Evolutionary conservation across 1,140 invertebrate species (phyloP).

Genomic region (Cydia strobilella): DNA sequence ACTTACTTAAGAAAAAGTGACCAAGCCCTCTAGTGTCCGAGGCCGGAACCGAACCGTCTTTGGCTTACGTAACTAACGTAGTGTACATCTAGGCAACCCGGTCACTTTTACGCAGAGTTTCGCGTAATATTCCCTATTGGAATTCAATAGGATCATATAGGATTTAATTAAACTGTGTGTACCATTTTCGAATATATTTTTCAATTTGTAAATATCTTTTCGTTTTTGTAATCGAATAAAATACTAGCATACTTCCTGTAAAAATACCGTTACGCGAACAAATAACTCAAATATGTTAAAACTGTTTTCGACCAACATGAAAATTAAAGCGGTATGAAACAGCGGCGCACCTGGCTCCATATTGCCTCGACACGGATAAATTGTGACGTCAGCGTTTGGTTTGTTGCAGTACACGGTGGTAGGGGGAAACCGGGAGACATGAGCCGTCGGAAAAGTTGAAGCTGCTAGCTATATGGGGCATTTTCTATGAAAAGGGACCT

Average conservation of each 20-base stretch:
- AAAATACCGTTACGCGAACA: not conserved
- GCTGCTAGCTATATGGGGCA: too few relatives aligned
- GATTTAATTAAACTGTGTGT: too few relatives aligned
- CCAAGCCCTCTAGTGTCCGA: too few relatives aligned
- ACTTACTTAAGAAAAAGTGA: too few relatives aligned
- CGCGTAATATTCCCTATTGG: too few relatives aligned
- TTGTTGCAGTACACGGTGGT: not conserved
- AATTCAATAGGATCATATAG: too few relatives aligned
- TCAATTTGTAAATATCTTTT: not conserved
- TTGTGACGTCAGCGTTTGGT: conserved; percentile 25
- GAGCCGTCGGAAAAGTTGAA: not conserved
- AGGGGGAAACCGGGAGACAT: not conserved
- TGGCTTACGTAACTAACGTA: too few relatives aligned
- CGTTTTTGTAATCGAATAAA: not conserved
- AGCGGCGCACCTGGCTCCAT: conserved; percentile 12
- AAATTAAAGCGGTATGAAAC: conserved; percentile 28
- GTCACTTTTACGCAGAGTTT: too few relatives aligned
- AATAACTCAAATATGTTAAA: conserved; percentile 16
- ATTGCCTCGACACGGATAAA: conserved; percentile 6
- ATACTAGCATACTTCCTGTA: not conserved
- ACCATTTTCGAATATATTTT: not conserved
- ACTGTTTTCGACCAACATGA: conserved; percentile 26
- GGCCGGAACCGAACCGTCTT: too few relatives aligned
- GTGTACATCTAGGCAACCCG: too few relatives aligned
- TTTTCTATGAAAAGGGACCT: too few relatives aligned